Base-by-base conservation (phyloP, 1,140 invertebrate genomes). In the Penaeus vannamei region DNA sequence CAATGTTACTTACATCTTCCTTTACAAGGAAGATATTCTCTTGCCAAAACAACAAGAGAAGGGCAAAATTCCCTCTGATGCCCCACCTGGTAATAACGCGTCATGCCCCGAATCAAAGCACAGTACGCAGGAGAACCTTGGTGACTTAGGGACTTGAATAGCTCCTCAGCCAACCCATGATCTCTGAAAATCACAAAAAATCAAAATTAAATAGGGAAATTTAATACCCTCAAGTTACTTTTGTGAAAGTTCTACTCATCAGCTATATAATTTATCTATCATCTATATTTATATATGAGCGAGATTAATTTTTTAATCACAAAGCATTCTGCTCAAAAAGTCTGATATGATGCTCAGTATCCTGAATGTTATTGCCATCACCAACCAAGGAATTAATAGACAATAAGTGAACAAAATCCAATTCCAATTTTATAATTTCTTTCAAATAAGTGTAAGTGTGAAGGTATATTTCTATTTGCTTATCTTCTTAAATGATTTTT, bases 71-170 rank as follows among this genome's bases (percentile, higher is more conserved):
- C 8, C n/a, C 80, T 22, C 46, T 19, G 10, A 91, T 80, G 60
- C 72, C 91, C 86, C 92, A 95, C 94, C 93, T 95, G 94, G 92
- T 94, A 94, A 93, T 95, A 95, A 92, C 96, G 96, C 42, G 94
- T 94, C 95, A 96, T 95, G 22, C 96, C 96, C 92, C 95, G 94
- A 77, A 97, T 96, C 94, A 95, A 91, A 95, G 92, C 91, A 90
- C 92, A 91, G 90, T 93, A 97, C 42, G 95, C 94, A 62, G 89
- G 90, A 7, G 93, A 86, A 87, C 93, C 93, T 90, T 93, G 93
- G 42, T 90, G 76, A 64, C 94, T 91, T 84, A 95, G 92, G 53
- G 92, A 91, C 46, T 92, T 85, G 92, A 96, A 97, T 22, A 97
- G 92, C 92, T 94, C 94, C 90, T 96, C 95, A 20, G 96, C 95